Evolutionary conservation across 2,888 invertebrate species (phyloP), one percentile per base, ranked within the genome.

Genomic region (Uropetala carovei): DNA sequence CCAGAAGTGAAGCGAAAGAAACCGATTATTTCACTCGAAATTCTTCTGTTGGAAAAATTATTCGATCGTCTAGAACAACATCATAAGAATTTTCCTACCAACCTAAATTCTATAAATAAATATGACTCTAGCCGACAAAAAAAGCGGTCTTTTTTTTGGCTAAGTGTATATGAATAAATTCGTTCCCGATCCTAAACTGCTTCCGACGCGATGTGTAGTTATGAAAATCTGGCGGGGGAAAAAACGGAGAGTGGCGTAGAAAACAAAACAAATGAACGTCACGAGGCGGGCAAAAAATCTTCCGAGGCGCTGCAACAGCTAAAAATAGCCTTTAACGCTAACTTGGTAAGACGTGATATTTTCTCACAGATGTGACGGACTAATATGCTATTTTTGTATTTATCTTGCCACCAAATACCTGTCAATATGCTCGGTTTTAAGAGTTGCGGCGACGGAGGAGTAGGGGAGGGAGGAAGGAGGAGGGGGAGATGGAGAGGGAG

Each of bases 381-480:
- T 75, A 75, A 75, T 75, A 75, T 75, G 75, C 75, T 75, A 75
- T 75, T 75, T 75, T 75, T 75, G 75, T 75, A 75, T 75, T 75
- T 75, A 75, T 75, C 75, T 75, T 75, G 75, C 75, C 75, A 75
- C 75, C 75, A 75, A 75, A 75, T 75, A 75, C 75, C 75, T 75
- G 75, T 75, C 75, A 75, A 75, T 75, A 75, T 27, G 75, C 75
- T 68, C 68, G 22, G 68, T 68, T 68, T n/a, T 68, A 68, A 68
- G 68, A 68, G 68, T n/a, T 75, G 75, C 27, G 27, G 75, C 75
- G 27, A 75, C 75, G 27, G 75, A 75, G 75, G 22, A 68, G 68
- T 18, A 16, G 9, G 64, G 64, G 27, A 27, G 27, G 75, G 22
- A 68, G 68, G 18, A 7, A n/a, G 64, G 64, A 27, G 75, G 27